These are phyloP conservation scores for Zoanthus sociatus DNA, from an alignment of 92 coral and sea anemone genomes.

Conservation along the genomic window DNA sequence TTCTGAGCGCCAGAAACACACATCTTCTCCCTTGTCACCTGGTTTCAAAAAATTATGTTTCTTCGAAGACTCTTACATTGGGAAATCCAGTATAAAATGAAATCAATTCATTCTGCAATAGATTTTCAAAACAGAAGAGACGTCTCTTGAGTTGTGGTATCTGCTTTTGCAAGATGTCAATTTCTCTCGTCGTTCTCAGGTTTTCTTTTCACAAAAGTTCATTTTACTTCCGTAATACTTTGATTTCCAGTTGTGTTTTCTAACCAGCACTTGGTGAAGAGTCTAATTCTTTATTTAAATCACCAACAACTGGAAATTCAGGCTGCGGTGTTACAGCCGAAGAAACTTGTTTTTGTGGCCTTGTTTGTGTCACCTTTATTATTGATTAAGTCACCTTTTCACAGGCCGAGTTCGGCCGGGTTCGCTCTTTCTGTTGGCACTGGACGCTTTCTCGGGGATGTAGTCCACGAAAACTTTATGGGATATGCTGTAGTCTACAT, in stretches of 20 bases:
- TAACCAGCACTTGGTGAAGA: neutral
- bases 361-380: neutral
- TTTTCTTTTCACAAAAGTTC: neutral
- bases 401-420: neutral
- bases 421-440: conserved; percentile 3
- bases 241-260: neutral
- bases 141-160: conserved; percentile 24
- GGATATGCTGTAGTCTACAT: conserved; percentile 15
- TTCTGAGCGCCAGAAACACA: conserved; percentile 4
- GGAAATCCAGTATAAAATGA: conserved; percentile 23
- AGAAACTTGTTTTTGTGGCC: neutral
- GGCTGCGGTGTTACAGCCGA: neutral
- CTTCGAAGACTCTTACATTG: neutral
- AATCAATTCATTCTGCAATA: neutral
- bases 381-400: neutral
- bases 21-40: conserved; percentile 5
- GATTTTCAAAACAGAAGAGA: conserved; percentile 41
- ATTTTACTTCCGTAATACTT: neutral
- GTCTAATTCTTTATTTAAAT: no score
- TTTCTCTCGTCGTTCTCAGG: no score
- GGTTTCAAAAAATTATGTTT: no score
- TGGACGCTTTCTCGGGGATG: conserved; percentile 17
- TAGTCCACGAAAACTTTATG: conserved; percentile 39
- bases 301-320: neutral
- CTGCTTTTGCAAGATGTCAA: neutral